Base-by-base conservation (phyloP, 2,888 invertebrate species). In the Tridacna crocea region DNA sequence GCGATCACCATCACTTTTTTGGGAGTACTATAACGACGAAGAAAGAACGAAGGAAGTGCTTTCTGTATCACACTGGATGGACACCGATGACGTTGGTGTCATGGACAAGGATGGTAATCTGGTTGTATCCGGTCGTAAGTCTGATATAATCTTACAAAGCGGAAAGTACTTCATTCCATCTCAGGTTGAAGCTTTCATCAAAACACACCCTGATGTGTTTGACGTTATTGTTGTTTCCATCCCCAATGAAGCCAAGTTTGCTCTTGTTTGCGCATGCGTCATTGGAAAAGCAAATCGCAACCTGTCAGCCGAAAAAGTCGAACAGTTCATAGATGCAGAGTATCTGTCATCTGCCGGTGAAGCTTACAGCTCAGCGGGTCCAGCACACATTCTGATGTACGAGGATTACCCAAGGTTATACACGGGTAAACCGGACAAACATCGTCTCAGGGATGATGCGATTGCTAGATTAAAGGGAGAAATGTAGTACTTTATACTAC, bases 371-470 rank as follows among this genome's bases (percentile, higher is more conserved):
- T n/a, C 19, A 4, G 66, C 48, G 19, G 1, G 66, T 19, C 74
- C 76, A 13, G 74, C 76, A 70, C 22, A 61, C 24, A 48, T 81
- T n/a, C 26, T 81, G 6, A 73, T 81, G n/a, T 80, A 76, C 13
- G 58, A 76, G 22, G 70, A 73, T 11, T 81, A 63, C 48, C 84
- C 84, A n/a, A 72, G 70, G 13, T 19, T 77, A 1, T 79, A 76
- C 46, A 81, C 84, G 0, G 84, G 84, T 4, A 81, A 81, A 61
- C 80, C 81, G 1, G 72, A 84, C 74, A 84, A 84, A 27, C 26
- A 24, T 13, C 17, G 17, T 19, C 17, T 74, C 24, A 24, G 22
- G 6, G 22, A 24, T 12, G 46, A 74, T 24, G 74, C 74, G 2
- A 74, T 70, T 46, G 17, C 47, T n/a, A 68, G 47, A 65, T 24